Percentiles rank a stretch among this genome's conserved stretches.
These are phyloP conservation scores for Pteromalus puparum DNA, from an alignment of 1,140 invertebrate genomes.

Conservation along the genomic window DNA sequence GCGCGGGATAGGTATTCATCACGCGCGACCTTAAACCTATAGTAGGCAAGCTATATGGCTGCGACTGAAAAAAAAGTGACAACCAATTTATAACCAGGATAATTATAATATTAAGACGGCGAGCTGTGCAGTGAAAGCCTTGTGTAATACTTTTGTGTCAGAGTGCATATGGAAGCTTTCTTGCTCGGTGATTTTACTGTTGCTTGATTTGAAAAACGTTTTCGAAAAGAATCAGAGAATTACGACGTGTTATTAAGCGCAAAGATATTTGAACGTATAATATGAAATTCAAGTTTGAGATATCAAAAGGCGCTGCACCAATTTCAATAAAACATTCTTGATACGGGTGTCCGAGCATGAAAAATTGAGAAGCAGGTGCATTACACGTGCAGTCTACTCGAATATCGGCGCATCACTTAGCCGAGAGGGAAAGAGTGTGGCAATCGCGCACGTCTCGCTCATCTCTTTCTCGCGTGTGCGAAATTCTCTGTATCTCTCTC, in stretches of 20 bases:
- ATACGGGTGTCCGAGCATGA: not conserved
- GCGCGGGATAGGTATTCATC: constrained; percentile 63
- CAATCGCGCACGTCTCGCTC: not conserved
- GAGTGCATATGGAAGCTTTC: too few species aligned
- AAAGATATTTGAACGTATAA: too few species aligned
- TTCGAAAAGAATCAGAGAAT: too few species aligned
- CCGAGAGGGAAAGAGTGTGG: too few species aligned
- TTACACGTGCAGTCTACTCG: not conserved
- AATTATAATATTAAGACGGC: constrained; percentile 66
- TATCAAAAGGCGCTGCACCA: not conserved
- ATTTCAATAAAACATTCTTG: not conserved
- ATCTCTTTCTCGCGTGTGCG: not conserved
- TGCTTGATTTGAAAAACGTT: too few species aligned
- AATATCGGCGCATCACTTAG: constrained; percentile 19
- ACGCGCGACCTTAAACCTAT: constrained; percentile 60
- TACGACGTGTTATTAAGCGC: too few species aligned
- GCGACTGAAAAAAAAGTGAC: constrained; percentile 61
- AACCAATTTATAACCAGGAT: constrained; percentile 66
- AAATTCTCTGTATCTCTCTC: not conserved
- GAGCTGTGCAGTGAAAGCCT: too few species aligned
- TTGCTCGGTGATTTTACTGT: too few species aligned
- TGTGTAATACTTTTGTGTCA: too few species aligned
- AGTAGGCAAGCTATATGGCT: not conserved
- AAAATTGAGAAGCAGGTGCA: constrained; percentile 3
- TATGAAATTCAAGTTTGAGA: not conserved